Evolutionary conservation across 2,113 vertebrate species (phyloP).

Genomic region (Cinclus cinclus): DNA sequence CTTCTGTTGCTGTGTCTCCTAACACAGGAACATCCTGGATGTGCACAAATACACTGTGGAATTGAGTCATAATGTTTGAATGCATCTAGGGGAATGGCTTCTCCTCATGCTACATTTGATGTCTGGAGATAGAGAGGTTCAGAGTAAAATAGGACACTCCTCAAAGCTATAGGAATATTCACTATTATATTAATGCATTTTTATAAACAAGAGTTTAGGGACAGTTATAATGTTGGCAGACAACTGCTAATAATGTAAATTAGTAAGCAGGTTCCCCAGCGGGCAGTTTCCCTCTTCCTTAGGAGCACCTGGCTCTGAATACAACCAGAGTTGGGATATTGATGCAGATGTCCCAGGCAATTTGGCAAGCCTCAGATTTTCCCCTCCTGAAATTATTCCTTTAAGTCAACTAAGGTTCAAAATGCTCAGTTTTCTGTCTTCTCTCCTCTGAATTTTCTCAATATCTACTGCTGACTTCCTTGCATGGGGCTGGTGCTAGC

Average conservation of each 20-base stretch:
- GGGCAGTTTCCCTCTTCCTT: conserved; percentile 4
- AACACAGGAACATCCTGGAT: neutral
- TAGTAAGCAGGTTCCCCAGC: neutral
- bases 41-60: neutral
- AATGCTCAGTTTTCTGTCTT: conserved; percentile 4
- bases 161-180: neutral
- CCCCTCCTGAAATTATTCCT: conserved; percentile 3
- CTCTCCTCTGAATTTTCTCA: neutral
- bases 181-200: neutral
- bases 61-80: neutral
- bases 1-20: neutral
- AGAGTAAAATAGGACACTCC: neutral
- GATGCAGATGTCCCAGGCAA: neutral
- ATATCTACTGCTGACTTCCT: neutral
- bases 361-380: conserved; percentile 20
- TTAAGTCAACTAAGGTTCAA: conserved; percentile 47
- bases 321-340: neutral
- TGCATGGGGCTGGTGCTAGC: neutral
- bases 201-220: conserved; percentile 14
- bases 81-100: neutral
- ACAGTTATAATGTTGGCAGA: conserved; percentile 8
- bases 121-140: neutral
- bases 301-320: conserved; percentile 31
- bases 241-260: conserved; percentile 45
- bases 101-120: neutral